A percentile compares a stretch with the other conserved stretches of the same genome.
These are phyloP conservation scores for Vultur gryphus DNA, from an alignment of 2,797 vertebrate species.

Conservation along the genomic window DNA sequence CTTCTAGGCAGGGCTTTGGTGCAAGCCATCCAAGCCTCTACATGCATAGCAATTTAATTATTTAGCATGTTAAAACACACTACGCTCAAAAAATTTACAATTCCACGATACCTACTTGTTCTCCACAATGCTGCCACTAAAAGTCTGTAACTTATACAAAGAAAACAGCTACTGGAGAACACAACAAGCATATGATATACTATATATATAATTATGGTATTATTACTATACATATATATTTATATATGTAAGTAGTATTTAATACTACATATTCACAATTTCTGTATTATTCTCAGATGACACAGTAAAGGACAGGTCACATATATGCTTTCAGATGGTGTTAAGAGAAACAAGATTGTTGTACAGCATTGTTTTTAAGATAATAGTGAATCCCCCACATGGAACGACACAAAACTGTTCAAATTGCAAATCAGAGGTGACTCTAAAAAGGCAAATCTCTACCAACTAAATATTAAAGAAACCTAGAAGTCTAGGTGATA, in stretches of 20 bases:
- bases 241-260: not conserved
- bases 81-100: not conserved
- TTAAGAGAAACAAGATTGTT: not conserved
- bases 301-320: not conserved
- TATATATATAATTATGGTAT: not conserved
- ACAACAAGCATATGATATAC: not conserved
- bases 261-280: not conserved
- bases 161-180: not conserved
- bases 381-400: not conserved
- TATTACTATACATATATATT: not conserved
- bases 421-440: not conserved
- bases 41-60: not conserved
- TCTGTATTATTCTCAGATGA: not conserved
- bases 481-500: not conserved
- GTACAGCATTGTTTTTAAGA: not conserved
- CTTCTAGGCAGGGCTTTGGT: not conserved
- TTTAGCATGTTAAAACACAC: not conserved
- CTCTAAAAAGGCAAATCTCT: not conserved
- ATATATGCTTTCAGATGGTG: not conserved
- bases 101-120: not conserved
- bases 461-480: not conserved
- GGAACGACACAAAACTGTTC: not conserved
- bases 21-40: not conserved
- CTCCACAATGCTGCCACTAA: not conserved
- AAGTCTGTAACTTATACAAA: not conserved